These are phyloP conservation scores for Lepus oiostolus DNA, from an alignment of 2,797 vertebrate genomes.

Conservation along the genomic window DNA sequence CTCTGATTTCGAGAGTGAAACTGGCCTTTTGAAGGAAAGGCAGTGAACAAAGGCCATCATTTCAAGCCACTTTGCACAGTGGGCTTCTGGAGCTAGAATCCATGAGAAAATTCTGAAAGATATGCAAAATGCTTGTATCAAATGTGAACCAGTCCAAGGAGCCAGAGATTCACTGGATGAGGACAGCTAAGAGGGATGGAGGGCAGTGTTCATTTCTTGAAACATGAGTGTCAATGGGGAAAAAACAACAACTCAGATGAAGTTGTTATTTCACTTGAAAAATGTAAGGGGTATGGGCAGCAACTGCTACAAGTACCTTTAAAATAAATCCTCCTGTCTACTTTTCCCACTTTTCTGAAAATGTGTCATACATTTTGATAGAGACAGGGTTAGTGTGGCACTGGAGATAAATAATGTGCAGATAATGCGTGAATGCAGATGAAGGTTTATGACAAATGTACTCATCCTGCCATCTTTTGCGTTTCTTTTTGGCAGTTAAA, in stretches of 20 bases:
- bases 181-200: neutral
- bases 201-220: neutral
- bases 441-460: neutral
- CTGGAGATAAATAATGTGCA: neutral
- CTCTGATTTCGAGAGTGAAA: neutral
- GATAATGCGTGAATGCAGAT: neutral
- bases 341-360: constrained; percentile 13
- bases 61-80: neutral
- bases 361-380: neutral
- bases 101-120: neutral
- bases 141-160: neutral
- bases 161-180: neutral
- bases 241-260: neutral
- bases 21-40: neutral
- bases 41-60: neutral
- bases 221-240: neutral
- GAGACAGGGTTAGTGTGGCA: neutral
- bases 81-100: neutral
- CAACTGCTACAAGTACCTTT: neutral
- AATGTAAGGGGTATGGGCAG: neutral
- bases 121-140: neutral
- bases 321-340: neutral
- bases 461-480: neutral
- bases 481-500: constrained; percentile 12
- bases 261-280: neutral